Evolutionary conservation across 2,113 vertebrate genomes (phyloP).

Genomic region (Vidua chalybeata): DNA sequence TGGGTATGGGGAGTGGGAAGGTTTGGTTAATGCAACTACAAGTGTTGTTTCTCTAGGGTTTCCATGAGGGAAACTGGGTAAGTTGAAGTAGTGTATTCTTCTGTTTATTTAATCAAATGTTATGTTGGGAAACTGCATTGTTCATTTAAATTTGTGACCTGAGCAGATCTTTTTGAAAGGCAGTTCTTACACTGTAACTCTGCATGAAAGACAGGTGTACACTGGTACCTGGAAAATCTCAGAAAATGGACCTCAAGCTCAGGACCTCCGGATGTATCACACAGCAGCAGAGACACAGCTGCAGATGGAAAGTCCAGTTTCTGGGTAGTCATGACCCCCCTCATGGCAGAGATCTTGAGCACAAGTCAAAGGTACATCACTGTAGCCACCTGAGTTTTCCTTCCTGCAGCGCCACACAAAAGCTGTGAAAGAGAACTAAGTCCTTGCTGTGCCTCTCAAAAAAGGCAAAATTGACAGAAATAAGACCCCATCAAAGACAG

Average conservation of each 20-base stretch:
- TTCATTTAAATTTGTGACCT: background rate
- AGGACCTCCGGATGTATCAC: rapidly evolving
- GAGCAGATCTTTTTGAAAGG: background rate
- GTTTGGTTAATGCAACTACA: background rate
- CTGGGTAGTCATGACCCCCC: background rate
- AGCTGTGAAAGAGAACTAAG: background rate
- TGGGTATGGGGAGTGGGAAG: background rate
- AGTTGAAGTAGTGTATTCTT: background rate
- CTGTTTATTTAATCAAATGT: background rate
- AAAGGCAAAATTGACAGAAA: background rate
- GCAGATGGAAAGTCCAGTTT: background rate
- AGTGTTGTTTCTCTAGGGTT: background rate
- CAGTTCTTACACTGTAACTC: background rate
- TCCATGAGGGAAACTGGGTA: background rate
- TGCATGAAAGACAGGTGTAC: background rate
- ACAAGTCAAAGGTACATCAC: background rate
- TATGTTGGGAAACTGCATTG: background rate
- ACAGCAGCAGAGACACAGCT: background rate
- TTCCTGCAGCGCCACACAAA: background rate
- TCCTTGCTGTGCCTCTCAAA: background rate
- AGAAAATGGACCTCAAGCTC: background rate
- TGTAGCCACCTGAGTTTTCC: background rate
- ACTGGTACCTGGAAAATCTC: background rate
- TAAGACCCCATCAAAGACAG: background rate
- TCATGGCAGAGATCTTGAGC: background rate